Percentiles rank a stretch among this genome's conserved stretches.
Evolutionary conservation across 2,113 vertebrate genomes (phyloP).

Genomic region (Dasypus novemcinctus): DNA sequence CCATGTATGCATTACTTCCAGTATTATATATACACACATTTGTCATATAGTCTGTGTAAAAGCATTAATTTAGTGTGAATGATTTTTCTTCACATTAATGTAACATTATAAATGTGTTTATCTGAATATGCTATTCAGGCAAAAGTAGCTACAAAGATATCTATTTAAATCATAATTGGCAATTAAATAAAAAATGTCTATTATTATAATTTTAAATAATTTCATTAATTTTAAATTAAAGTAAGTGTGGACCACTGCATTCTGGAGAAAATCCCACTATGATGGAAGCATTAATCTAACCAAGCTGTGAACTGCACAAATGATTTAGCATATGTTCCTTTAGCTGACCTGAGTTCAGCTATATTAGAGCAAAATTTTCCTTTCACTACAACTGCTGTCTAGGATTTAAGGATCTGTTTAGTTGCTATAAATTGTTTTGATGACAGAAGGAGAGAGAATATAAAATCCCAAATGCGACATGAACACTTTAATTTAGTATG

Average conservation of each 20-base stretch:
- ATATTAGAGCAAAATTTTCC: background rate
- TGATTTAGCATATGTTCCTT: background rate
- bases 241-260: background rate
- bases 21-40: background rate
- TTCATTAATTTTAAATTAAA: background rate
- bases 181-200: conserved; percentile 9
- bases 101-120: background rate
- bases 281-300: background rate
- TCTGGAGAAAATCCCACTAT: background rate
- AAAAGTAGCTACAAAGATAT: background rate
- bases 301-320: background rate
- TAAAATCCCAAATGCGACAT: background rate
- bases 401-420: background rate
- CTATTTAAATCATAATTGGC: background rate
- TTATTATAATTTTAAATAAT: background rate
- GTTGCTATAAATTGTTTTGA: background rate
- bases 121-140: background rate
- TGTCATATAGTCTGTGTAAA: background rate
- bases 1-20: background rate
- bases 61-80: background rate
- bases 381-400: background rate
- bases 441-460: background rate
- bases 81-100: background rate
- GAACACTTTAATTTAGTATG: background rate
- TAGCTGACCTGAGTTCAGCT: background rate